Base-by-base conservation (phyloP, 2,797 vertebrate genomes). In the Forpus xanthops region DNA sequence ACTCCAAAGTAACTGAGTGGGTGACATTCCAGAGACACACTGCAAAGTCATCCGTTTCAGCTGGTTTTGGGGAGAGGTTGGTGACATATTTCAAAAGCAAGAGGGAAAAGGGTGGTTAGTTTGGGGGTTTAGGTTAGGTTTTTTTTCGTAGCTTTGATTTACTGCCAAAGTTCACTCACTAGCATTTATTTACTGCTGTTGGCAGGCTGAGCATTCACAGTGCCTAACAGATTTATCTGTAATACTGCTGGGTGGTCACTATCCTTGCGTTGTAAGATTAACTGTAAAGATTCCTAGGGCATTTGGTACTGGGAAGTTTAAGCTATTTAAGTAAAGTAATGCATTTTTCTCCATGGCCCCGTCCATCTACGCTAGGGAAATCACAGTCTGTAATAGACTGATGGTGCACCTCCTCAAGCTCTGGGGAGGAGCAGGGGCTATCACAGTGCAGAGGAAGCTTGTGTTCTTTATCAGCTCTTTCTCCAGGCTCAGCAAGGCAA, bases 171-270 rank as follows among this genome's bases (percentile, higher is more conserved):
- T 58, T 94, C 62, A 78, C 45, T 91, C 41, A 60, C 50, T 37
- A 60, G 23, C 10, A 4, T 76, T 84, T 89, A 76, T 87, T 91
- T 94, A 90, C 82, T 79, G 76, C 76, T 49, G 42, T 44, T 95
- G 95, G 76, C 95, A 91, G 82, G 58, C 80, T 88, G 58, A 94
- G 30, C 1, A 2, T 84, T 76, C 79, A 78, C 0, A 0, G 66
- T 91, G 87, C 70, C 72, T 77, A 89, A 75, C 68, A 92, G 95
- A 96, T 96, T 92, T 94, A 93, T 95, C 94, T 94, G 82, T 53
- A 66, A 27, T 62, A 66, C 50, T 76, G 67, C 88, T 95, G 93
- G 91, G 90, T 94, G 96, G 92, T 88, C 94, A 93, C 93, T 73
- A 47, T 82, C 85, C 81, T 85, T 61, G 24, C 74, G 76, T 23